Conservation (phyloP, 2,888 invertebrate genomes). For the Scaptomyza cyrtandrae region DNA sequence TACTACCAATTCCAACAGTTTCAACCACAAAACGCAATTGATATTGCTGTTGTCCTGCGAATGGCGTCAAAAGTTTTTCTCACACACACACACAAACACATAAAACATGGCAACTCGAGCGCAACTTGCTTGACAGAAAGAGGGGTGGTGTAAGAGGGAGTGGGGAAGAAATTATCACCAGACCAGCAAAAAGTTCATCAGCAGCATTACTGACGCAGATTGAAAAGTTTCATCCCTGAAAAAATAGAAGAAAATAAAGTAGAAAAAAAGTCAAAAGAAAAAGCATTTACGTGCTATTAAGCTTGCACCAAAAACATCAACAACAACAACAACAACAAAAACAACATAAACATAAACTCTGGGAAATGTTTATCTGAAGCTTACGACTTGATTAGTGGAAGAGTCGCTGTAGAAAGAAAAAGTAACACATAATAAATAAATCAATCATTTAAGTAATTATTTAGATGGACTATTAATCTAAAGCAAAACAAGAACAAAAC, state of each 20-base stretch:
- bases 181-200: background rate
- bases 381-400: background rate
- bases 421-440: background rate
- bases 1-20: background rate
- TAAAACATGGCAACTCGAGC: slow-evolving; percentile 11
- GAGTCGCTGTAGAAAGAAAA: background rate
- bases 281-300: slow-evolving; percentile 1
- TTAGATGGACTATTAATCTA: background rate
- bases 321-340: background rate
- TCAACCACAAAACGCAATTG: background rate
- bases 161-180: slow-evolving; percentile 6
- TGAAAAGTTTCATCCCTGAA: background rate
- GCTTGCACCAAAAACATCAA: background rate
- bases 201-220: background rate
- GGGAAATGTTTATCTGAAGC: background rate
- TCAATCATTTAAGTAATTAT: slow-evolving; percentile 2
- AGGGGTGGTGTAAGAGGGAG: background rate
- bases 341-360: background rate
- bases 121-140: background rate
- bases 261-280: background rate
- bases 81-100: background rate
- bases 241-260: too few relatives aligned
- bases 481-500: too few relatives aligned
- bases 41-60: slow-evolving; percentile 13
- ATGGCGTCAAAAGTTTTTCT: slow-evolving; percentile 29